Base-by-base conservation (phyloP, 30 jellyfish, hydroid and myxozoan genomes). In the Aurelia coerulea region DNA sequence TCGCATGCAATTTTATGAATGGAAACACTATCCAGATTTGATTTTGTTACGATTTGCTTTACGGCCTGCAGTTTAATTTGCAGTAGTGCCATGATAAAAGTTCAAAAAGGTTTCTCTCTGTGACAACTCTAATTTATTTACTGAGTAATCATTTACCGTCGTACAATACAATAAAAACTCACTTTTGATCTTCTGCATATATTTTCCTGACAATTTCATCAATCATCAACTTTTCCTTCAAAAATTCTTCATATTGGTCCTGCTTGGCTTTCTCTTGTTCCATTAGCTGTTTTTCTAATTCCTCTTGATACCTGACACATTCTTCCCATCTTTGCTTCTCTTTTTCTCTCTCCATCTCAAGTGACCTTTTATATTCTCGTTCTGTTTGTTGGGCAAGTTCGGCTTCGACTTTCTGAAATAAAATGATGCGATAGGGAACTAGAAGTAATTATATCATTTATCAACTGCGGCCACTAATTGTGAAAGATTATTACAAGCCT, bases 171-270 rank as follows among this genome's bases (percentile, higher is more conserved):
- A 3, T 8, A 12, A 12, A 33, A 2, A 37, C 88, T 76, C 81
- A 94, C 98, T 93, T 83, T 77, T 94, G 97, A 75, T 94, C 98
- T 77, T 94, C 98, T 10, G 94, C 98, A 52, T 94, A 94, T 17
- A 94, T 94, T 75, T 89, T 94, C 68, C 96, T 76, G 9, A 94
- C 98, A 15, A 94, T 94, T 60, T 94, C 98, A 84, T 94, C 98
- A 53, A 94, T 94, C 98, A 94, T 94, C 52, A 88, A 76, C 68
- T 94, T 94, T 65, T 94, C 98, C 51, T 88, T 94, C 85, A 94
- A 69, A 89, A 94, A 94, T 76, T 94, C 98, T 77, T 94, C 98
- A 62, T 88, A 94, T 66, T 94, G 98, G 71, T 83, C 80, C 42
- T 84, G 98, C 74, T 88, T 94, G 17, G 73, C 86, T 58, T 29